Conservation (phyloP, 2,113 vertebrate species). For the Anolis sagrei region DNA sequence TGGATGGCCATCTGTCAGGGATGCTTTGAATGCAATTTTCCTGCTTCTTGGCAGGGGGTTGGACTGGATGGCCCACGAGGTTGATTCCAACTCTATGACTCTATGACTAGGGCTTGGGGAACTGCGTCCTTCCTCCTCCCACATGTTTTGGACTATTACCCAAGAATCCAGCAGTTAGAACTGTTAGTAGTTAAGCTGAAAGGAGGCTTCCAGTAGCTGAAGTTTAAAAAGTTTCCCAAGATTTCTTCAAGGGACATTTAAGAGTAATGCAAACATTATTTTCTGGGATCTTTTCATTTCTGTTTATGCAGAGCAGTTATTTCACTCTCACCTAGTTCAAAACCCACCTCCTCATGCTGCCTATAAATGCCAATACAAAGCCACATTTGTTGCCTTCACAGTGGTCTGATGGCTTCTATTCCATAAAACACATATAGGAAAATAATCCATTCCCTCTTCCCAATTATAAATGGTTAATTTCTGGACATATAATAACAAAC, state of each 20-base stretch:
- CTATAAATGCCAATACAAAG: not conserved
- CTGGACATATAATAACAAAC: not conserved
- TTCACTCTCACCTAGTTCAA: conserved; percentile 19
- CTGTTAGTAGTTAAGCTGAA: too few species aligned
- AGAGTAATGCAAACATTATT: not conserved
- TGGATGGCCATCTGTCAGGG: too few species aligned
- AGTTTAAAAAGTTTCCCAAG: too few species aligned
- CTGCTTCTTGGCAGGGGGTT: too few species aligned
- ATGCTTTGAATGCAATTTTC: too few species aligned
- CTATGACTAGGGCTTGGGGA: too few species aligned
- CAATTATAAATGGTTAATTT: not conserved
- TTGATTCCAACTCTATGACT: too few species aligned
- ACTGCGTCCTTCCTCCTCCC: too few species aligned
- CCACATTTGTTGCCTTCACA: not conserved
- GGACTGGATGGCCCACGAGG: too few species aligned
- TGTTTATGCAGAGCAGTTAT: not conserved
- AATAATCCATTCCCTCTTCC: not conserved
- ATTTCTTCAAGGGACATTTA: not conserved
- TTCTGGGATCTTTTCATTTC: conserved; percentile 29
- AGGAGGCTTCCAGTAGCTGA: too few species aligned
- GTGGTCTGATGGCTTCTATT: not conserved
- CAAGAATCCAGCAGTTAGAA: too few species aligned
- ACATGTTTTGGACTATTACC: too few species aligned
- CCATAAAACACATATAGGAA: conserved; percentile 10
- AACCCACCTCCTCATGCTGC: conserved; percentile 7